Base-by-base conservation (phyloP, 2,888 invertebrate species). In the Noctua comes region DNA sequence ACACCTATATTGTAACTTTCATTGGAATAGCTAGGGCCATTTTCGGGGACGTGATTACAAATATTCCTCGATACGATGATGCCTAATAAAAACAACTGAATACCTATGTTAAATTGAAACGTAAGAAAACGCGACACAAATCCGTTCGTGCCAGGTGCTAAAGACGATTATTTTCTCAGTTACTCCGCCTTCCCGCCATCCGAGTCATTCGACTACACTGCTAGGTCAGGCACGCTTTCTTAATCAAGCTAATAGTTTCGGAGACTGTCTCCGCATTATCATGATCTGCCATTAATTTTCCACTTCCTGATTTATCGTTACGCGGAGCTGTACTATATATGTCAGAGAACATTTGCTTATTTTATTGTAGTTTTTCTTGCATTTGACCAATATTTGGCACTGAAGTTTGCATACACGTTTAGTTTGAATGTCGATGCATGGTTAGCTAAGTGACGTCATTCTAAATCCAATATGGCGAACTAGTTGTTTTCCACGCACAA, bases 181-280 rank as follows among this genome's bases (percentile, higher is more conserved):
- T 36, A 54, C 46, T 18, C n/a, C 46, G 73, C 70, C 59, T n/a
- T 18, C 68, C 24, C 54, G 59, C 43, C 65, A 27, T 48, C 27
- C 21, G 64, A 64, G 64, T 36, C 64, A 64, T 36, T 13, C n/a
- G 75, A 31, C 46, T 31, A 69, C 64, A 8, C 54, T 54, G 78
- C 46, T 27, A 43, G 80, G 83, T 87, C 80, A 84, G 70, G 80
- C 86, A 86, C 86, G 85, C 88, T 88, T 88, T 88, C 88, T 64
- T 88, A 87, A 83, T 80, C 85, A 59, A 76, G 78, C 80, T 88
- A 88, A 88, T 86, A 84, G 86, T 83, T 80, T 77, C 68, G 65
- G 70, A 81, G 83, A 80, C 77, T 57, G 82, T 79, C 82, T 72
- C 80, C 69, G 40, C 48, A 59, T 62, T 75, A 85, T 80, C 76